These are phyloP conservation scores for Euclidia mi DNA, from an alignment of 2,888 invertebrate species.

Conservation along the genomic window DNA sequence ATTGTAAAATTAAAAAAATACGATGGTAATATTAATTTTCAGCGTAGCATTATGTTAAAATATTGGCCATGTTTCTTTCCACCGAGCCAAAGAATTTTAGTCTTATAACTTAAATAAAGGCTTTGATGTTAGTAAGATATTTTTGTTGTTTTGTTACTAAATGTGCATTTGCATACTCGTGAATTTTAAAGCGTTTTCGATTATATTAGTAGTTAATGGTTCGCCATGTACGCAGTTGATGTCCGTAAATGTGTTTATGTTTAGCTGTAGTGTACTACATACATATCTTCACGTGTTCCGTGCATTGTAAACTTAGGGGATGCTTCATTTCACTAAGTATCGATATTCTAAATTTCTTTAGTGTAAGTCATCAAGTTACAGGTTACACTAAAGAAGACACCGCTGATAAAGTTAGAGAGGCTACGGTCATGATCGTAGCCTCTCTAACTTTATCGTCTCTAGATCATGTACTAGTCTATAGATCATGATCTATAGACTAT, in stretches of 20 bases:
- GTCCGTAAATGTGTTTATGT: conserved; percentile 19
- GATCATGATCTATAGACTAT: too few relatives aligned
- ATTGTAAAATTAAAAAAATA: conserved; percentile 28
- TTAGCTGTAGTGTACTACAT: conserved; percentile 20
- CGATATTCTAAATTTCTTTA: background rate
- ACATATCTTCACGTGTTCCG: conserved; percentile 55
- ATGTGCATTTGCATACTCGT: conserved; percentile 36
- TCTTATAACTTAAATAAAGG: conserved; percentile 45
- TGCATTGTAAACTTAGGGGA: conserved; percentile 30
- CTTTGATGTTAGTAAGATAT: conserved; percentile 40
- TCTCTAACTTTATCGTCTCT: too few relatives aligned
- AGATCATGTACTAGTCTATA: too few relatives aligned
- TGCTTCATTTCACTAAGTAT: conserved; percentile 20
- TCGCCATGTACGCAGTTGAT: conserved; percentile 26
- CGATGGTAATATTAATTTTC: conserved; percentile 38
- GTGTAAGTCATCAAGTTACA: too few relatives aligned
- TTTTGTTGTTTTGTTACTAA: conserved; percentile 45
- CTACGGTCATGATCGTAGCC: too few relatives aligned
- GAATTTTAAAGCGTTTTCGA: conserved; percentile 36
- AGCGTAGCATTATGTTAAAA: conserved; percentile 24
- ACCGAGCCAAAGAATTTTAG: conserved; percentile 60
- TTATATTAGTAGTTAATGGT: conserved; percentile 23
- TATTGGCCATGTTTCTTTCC: conserved; percentile 49
- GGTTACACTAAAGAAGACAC: too few relatives aligned
- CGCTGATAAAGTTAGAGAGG: too few relatives aligned